Conservation (phyloP, 2,888 invertebrate species). For the Cheilosia scutellata region DNA sequence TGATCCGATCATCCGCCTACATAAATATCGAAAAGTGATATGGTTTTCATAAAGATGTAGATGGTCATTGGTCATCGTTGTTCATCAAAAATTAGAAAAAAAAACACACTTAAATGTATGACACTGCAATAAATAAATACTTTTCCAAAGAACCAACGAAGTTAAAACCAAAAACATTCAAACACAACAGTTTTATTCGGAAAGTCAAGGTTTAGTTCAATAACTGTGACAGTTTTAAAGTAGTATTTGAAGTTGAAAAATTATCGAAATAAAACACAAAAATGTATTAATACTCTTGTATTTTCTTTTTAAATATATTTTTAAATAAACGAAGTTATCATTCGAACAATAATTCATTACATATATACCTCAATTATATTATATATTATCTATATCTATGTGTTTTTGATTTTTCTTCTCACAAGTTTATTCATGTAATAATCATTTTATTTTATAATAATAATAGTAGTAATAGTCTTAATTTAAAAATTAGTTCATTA, state of each 20-base stretch:
- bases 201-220: no score
- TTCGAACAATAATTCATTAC: constrained; percentile 70
- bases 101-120: no score
- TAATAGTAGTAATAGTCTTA: constrained; percentile 65
- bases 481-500: constrained; percentile 66
- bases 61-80: no score
- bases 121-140: no score
- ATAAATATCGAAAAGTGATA: no score
- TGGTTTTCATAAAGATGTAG: no score
- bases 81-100: no score
- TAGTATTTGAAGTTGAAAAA: not conserved
- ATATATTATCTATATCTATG: constrained; percentile 51
- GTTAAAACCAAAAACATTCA: no score
- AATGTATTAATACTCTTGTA: constrained; percentile 70
- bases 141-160: no score
- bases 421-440: constrained; percentile 53
- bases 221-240: no score
- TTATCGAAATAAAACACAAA: constrained; percentile 43
- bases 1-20: no score
- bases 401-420: constrained; percentile 59
- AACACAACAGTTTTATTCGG: no score
- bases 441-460: constrained; percentile 41
- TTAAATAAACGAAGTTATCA: constrained; percentile 73
- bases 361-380: constrained; percentile 65
- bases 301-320: constrained; percentile 68